phyloP scores from a whole-genome alignment of 1,140 invertebrate species.

The Nasonia vitripennis region DNA sequence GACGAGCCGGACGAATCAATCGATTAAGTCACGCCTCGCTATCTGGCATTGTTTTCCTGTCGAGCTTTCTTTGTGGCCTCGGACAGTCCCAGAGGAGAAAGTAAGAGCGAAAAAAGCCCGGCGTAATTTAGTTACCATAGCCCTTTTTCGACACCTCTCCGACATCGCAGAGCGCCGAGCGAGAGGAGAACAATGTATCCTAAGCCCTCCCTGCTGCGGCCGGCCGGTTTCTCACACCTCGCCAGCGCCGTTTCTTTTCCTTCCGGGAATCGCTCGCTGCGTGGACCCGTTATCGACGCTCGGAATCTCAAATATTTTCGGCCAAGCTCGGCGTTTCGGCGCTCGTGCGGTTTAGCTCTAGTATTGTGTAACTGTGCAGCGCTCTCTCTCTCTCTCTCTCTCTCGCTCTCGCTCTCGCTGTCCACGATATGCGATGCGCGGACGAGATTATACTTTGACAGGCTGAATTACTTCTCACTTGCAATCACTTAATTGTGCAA shows the following conservation, averaged over 20 bases:
- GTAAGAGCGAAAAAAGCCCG: not conserved
- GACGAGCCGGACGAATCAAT: slow-evolving; percentile 28
- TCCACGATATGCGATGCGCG: no score
- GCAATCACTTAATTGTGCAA: not conserved
- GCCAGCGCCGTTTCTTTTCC: not conserved
- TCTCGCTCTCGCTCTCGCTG: not conserved
- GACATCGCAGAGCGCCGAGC: not conserved
- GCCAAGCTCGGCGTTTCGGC: no score
- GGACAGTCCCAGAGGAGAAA: not conserved
- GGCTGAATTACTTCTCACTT: not conserved
- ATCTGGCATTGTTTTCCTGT: slow-evolving; percentile 16
- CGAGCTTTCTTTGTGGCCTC: not conserved
- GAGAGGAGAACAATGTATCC: slow-evolving; percentile 20
- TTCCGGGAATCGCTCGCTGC: not conserved
- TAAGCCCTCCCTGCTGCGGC: not conserved
- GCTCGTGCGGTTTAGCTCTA: no score
- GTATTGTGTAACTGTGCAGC: not conserved
- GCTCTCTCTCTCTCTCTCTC: no score
- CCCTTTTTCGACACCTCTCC: not conserved
- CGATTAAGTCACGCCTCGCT: slow-evolving; percentile 22
- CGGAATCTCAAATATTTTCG: not conserved
- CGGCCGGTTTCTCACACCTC: not conserved
- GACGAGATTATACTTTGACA: not conserved
- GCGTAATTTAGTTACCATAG: slow-evolving; percentile 25
- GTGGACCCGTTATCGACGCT: slow-evolving; percentile 13